Percentiles rank a stretch among this genome's conserved stretches.
Conservation (phyloP, 2,888 invertebrate species). For the Lycocerus yunnanus region DNA sequence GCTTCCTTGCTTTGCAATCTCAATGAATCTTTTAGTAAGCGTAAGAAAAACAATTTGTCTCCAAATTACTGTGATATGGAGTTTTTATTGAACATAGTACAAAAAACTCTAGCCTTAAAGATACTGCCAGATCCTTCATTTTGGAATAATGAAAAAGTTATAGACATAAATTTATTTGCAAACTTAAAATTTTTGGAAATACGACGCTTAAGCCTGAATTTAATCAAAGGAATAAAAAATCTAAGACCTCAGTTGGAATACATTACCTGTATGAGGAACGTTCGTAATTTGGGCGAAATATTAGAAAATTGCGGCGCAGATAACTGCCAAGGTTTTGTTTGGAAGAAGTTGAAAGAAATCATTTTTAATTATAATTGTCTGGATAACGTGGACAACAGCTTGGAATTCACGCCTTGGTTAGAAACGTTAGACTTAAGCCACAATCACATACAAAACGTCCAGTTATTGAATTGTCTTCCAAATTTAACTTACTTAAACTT, state of each 20-base stretch:
- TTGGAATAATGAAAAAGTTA: conserved; percentile 44
- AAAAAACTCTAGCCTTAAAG: conserved; percentile 64
- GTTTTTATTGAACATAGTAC: conserved; percentile 66
- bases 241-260: conserved; percentile 64
- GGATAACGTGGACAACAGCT: conserved; percentile 59
- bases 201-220: conserved; percentile 60
- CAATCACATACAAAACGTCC: conserved; percentile 62
- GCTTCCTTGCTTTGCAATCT: conserved; percentile 59
- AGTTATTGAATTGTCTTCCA: conserved; percentile 62
- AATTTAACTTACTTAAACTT: conserved; percentile 66
- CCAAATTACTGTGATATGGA: conserved; percentile 61
- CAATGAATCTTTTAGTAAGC: conserved; percentile 64
- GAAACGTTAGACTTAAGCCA: conserved; percentile 67
- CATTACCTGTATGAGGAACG: conserved; percentile 56
- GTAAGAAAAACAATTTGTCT: conserved; percentile 51
- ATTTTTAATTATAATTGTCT: conserved; percentile 64
- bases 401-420: conserved; percentile 65
- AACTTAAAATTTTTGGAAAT: conserved; percentile 62
- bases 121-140: conserved; percentile 49
- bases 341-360: conserved; percentile 64
- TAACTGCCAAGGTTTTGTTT: conserved; percentile 62
- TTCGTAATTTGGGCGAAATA: conserved; percentile 55
- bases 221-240: conserved; percentile 62
- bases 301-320: conserved; percentile 64
- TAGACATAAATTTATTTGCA: conserved; percentile 65